Evolutionary conservation across 1,140 invertebrate species (phyloP), one percentile per base, ranked within the genome.

Genomic region (Scaptomyza graminum): DNA sequence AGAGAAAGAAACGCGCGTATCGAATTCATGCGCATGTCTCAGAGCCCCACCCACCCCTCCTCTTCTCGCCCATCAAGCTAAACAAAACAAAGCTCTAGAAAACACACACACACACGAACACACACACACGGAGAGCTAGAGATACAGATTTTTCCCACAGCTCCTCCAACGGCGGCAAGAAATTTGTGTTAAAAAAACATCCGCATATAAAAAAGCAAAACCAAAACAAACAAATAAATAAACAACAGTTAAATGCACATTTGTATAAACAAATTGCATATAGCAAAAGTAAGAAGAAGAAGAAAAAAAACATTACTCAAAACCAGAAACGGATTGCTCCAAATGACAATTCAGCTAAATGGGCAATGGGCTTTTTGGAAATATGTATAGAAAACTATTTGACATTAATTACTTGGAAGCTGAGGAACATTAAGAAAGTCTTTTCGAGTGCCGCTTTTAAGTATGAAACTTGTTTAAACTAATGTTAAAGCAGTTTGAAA

Each of bases 191-290:
- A 79, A 60, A 70, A 74, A 75, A 71, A 73, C 65, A 73, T 73
- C 65, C 70, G 70, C 65, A 22, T 73, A 68, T 41, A 52, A 46
- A 68, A 51, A 63, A 57, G 22, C 28, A 44, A 72, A 72, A 47
- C 11, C 52, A 59, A 59, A 59, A 68, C 55, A 25, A 39, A 52
- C 43, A 64, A 18, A 41, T 5, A 61, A 68, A 75, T 57, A 79
- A 68, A 79, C 60, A 80, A 64, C 64, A 84, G 76, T 84, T 84
- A 84, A 76, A 63, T 80, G 76, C 61, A 73, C 63, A 80, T 85
- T 80, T 84, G 79, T 76, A 79, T 41, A 85, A 83, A 83, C 73
- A 72, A 82, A 76, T 43, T 31, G 28, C 28, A 31, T 31, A 31
- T 5, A 31, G 28, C 6, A 31, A 34, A 8, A 9, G 31, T 34